Evolutionary conservation across 1,140 invertebrate species (phyloP).

Genomic region (Papilio aristodemus): DNA sequence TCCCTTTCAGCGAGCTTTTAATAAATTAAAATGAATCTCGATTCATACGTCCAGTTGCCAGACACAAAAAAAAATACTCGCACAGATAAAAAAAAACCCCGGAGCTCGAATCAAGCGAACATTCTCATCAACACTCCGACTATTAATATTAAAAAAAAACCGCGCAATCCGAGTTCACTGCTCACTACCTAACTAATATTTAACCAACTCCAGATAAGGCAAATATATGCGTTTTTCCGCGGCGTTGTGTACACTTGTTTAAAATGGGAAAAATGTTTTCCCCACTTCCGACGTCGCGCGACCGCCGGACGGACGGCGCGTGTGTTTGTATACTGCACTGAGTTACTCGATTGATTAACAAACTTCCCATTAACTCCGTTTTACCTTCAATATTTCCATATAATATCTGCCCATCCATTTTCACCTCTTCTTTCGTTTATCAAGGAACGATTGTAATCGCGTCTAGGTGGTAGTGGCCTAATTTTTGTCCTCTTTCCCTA

Average conservation of each 20-base stretch:
- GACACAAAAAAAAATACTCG: conserved; percentile 41
- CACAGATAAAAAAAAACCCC: conserved; percentile 44
- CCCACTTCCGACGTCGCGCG: conserved; percentile 43
- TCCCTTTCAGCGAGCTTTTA: conserved; percentile 37
- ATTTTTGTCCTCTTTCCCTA: too few relatives aligned
- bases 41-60: conserved; percentile 46
- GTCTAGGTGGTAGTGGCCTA: too few relatives aligned
- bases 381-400: too few relatives aligned
- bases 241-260: conserved; percentile 56
- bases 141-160: conserved; percentile 66
- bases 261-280: conserved; percentile 72
- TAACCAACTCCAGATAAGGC: conserved; percentile 71
- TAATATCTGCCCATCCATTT: too few relatives aligned
- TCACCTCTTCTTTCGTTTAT: too few relatives aligned
- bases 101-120: conserved; percentile 39
- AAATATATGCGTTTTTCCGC: conserved; percentile 69
- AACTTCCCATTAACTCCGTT: too few relatives aligned
- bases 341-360: not conserved
- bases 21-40: conserved; percentile 50
- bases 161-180: conserved; percentile 53
- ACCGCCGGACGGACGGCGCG: conserved; percentile 30
- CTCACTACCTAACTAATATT: conserved; percentile 63
- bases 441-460: too few relatives aligned
- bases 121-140: conserved; percentile 45
- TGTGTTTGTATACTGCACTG: not conserved